These are phyloP conservation scores for Cynoglossus semilaevis DNA, from an alignment of 2,113 vertebrate genomes.

Conservation along the genomic window DNA sequence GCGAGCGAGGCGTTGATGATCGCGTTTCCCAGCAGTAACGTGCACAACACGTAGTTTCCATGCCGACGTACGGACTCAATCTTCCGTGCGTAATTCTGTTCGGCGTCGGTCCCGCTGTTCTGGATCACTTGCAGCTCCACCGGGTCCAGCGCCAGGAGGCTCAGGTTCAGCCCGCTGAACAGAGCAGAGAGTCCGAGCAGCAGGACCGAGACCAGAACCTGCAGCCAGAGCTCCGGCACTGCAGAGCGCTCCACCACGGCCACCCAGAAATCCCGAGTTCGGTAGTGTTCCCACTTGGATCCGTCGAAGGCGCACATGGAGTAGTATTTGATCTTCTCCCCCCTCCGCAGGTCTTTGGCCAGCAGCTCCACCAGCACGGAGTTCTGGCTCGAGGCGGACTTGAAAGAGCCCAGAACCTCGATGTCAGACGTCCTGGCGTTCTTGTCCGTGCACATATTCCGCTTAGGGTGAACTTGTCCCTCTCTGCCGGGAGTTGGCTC, in stretches of 20 bases:
- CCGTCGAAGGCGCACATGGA: conserved; percentile 91
- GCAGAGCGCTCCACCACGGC: conserved; percentile 73
- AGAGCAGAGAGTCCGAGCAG: conserved; percentile 86
- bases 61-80: conserved; percentile 89
- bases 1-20: conserved; percentile 89
- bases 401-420: conserved; percentile 85
- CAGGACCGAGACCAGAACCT: conserved; percentile 81
- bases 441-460: conserved; percentile 81
- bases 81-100: conserved; percentile 86
- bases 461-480: conserved; percentile 72
- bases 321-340: conserved; percentile 83
- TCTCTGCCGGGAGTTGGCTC: conserved; percentile 74
- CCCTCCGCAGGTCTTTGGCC: conserved; percentile 84
- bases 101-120: conserved; percentile 89
- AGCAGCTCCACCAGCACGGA: conserved; percentile 87
- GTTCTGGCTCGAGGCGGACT: conserved; percentile 78
- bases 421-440: conserved; percentile 87
- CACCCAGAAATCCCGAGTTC: conserved; percentile 85
- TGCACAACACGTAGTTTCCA: conserved; percentile 91
- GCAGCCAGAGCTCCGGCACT: conserved; percentile 79
- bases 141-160: conserved; percentile 89
- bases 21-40: conserved; percentile 86
- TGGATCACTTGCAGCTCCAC: conserved; percentile 92
- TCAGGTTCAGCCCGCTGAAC: conserved; percentile 89
- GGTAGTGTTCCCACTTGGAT: conserved; percentile 86